phyloP scores from a whole-genome alignment of 2,797 vertebrate genomes.

The Margarornis squamiger region DNA sequence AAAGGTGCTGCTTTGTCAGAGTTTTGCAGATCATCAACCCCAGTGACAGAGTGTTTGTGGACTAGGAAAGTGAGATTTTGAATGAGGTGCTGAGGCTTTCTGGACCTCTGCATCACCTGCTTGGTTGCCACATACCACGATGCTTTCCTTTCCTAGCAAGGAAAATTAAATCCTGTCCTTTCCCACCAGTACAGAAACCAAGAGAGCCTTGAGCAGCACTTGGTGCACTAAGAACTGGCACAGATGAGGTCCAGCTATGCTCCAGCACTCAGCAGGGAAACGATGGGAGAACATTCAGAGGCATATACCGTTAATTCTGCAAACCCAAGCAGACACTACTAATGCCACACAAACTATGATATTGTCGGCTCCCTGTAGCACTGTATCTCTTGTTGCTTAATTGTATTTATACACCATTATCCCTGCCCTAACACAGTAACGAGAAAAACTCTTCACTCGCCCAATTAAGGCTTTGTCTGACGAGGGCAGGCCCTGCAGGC shows the following conservation, averaged over 20 bases:
- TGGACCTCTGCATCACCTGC: background rate
- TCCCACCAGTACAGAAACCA: background rate
- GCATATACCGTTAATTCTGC: background rate
- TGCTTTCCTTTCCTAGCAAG: background rate
- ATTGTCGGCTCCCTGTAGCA: background rate
- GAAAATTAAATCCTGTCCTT: background rate
- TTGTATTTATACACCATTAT: conserved; percentile 43
- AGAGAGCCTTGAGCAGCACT: background rate
- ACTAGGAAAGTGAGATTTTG: background rate
- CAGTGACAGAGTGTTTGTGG: background rate
- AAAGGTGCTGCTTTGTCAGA: background rate
- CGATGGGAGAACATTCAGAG: background rate
- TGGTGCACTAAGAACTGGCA: background rate
- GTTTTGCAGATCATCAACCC: background rate
- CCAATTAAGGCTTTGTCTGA: conserved; percentile 20
- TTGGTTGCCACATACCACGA: background rate
- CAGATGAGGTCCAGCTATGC: background rate
- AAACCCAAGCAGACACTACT: background rate
- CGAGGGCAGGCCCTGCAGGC: conserved; percentile 32
- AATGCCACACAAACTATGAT: background rate
- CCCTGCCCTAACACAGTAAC: background rate
- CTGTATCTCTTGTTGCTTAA: background rate
- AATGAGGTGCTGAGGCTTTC: background rate
- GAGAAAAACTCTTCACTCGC: background rate
- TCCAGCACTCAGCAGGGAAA: background rate